Evolutionary conservation across 1,140 invertebrate genomes (phyloP), one percentile per base, ranked within the genome.

Genomic region (Heliconius congener): DNA sequence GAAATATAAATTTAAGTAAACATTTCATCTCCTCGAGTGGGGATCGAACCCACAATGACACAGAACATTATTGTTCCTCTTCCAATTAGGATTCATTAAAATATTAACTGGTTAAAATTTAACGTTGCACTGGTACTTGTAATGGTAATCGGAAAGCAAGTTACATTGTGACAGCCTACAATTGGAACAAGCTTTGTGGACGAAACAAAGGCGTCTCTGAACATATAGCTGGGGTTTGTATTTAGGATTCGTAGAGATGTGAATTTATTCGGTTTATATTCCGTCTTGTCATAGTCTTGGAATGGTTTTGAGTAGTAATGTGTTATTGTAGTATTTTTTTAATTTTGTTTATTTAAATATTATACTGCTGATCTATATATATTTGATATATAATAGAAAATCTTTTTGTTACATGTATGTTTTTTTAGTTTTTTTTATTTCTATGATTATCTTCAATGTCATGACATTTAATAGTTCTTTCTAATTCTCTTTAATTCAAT

Each of bases 31-130:
- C 34, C 34, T 37, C 34, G 34, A 37, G 34, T 37, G 6, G 34
- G 34, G 34, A 34, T 37, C 6, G 34, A 37, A 37, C 34, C 34
- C 34, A 37, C 34, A 37, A 37, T 5, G 34, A 37, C 34, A 34
- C 34, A 37, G 34, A 37, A 73, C 78, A 75, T 76, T 66, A 79
- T 79, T 79, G 74, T 79, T 79, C 71, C 82, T 78, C 81, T 82
- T 89, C 84, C 84, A 88, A 89, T 89, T 90, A 89, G 86, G 81
- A 81, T 86, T 86, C 77, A 87, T 46, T 46, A 46, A 46, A 46
- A 46, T 52, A 52, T 52, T 52, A 19, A 78, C 82, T 78, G 83
- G 57, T 83, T 71, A 80, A 83, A 81, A 87, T 85, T 84, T 83
- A 83, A 87, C 81, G 83, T 86, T 60, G 78, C 74, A 79, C 84